Base-by-base conservation (phyloP, 2,797 vertebrate species). In the Nothura maculosa region DNA sequence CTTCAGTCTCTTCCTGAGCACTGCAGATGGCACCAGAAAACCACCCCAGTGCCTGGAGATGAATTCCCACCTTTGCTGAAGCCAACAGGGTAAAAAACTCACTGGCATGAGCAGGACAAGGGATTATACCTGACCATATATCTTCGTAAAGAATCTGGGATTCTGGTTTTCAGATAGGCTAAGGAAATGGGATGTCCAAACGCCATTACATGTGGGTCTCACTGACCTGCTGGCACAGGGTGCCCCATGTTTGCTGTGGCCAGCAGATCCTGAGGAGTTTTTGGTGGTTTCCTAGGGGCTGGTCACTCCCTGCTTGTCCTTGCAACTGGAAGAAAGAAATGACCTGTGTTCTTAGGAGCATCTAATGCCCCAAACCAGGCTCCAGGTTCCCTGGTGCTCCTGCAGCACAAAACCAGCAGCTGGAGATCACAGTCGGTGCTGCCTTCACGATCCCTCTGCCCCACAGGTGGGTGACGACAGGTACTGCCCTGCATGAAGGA, bases 111-210 rank as follows among this genome's bases (percentile, higher is more conserved):
- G 19, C 1, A 1, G 67, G 60, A 84, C 2, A 2, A 93, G 61
- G 70, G 40, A 90, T 82, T 94, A 86, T 52, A 90, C 74, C 68
- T 87, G 81, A 89, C 70, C 78, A 74, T 3, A 6, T 52, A 5
- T 17, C 38, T 74, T 92, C 78, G 62, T 76, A 63, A 63, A 80
- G 81, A 92, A 93, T 92, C 85, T 17, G 36, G 22, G 62, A 83
- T 93, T 91, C 69, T 85, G 42, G 17, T 73, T 96, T 94, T 85
- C 94, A 96, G 94, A 95, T 87, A 92, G 82, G 92, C 70, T 95
- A 83, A 93, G 95, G 90, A 93, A 96, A 96, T 92, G 94, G 57
- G 81, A 83, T 90, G 93, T 94, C 86, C 93, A 94, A 96, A 96
- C 0, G n/a, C 88, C 93, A 94, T 93, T 95, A 96, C 90, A 95